Base-by-base conservation (phyloP, 2,888 invertebrate genomes). In the Embidobia sp. region DNA sequence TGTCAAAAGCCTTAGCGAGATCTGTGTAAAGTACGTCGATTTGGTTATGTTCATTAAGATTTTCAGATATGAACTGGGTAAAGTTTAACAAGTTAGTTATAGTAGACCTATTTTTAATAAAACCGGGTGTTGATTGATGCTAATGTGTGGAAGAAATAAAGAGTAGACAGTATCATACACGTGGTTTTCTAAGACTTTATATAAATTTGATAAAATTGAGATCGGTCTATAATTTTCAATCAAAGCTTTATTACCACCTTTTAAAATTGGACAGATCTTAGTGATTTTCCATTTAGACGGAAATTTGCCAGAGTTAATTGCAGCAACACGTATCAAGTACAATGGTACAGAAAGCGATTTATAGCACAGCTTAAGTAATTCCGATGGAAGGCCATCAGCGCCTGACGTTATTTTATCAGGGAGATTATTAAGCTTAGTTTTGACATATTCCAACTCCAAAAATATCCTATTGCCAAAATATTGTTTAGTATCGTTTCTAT, bases 11-110 rank as follows among this genome's bases (percentile, higher is more conserved):
- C n/a, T 51, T 51, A 3, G 51, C 16, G 7, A 51, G 18, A 8
- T 51, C 51, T 2, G 31, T 51, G 11, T 51, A 53, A 8, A 53
- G 35, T 2, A 37, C 53, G 26, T 53, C 53, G 2, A 53, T 40
- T 27, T 53, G 40, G 7, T n/a, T 18, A 11, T n/a, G n/a, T 8
- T 18, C 40, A 40, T 15, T 8, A 31, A 16, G 16, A 8, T 1
- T 6, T n/a, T 11, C 5, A 5, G 18, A 10, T 11, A 27, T 40
- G 7, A 40, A 8, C n/a, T 40, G 40, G 1, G 40, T 10, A 15
- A 40, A 40, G 2, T 0, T 18, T 0, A 48, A 6, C 1, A 48
- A 7, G 19, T 48, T 48, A 11, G 48, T 13, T 3, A 26, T 10
- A 15, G 27, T 48, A 1, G 48, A 48, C 3, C 48, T 11, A 15